These are phyloP conservation scores for Pinna nobilis DNA, from an alignment of 1,140 invertebrate genomes.

Conservation along the genomic window DNA sequence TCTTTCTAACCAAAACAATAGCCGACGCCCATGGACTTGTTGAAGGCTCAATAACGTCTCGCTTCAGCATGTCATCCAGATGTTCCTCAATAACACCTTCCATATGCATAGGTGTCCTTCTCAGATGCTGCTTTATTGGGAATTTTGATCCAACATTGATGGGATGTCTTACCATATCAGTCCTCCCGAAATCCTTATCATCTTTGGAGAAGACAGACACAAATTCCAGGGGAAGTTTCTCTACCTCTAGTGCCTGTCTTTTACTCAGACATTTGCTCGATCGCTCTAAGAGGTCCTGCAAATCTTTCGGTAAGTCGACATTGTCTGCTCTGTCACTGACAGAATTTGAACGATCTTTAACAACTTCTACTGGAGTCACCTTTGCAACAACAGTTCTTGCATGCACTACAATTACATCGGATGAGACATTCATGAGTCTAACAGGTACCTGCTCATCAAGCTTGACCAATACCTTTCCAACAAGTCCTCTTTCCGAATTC, in stretches of 20 bases:
- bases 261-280: not conserved
- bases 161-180: slow-evolving; percentile 38
- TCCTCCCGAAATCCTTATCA: slow-evolving; percentile 40
- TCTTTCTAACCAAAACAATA: slow-evolving; percentile 75
- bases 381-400: too few species aligned
- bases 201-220: slow-evolving; percentile 26
- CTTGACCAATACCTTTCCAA: too few species aligned
- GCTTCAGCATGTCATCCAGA: slow-evolving; percentile 38
- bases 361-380: too few species aligned
- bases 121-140: slow-evolving; percentile 37
- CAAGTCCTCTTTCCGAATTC: too few species aligned
- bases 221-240: slow-evolving; percentile 8
- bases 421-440: too few species aligned
- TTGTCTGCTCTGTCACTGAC: too few species aligned
- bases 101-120: slow-evolving; percentile 30
- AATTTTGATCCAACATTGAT: slow-evolving; percentile 40
- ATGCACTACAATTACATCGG: too few species aligned
- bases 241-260: not conserved
- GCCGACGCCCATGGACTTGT: slow-evolving; percentile 75
- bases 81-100: slow-evolving; percentile 27
- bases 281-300: not conserved
- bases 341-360: too few species aligned
- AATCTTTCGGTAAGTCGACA: slow-evolving; percentile 4
- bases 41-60: slow-evolving; percentile 51
- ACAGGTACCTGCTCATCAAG: too few species aligned